These are phyloP conservation scores for Plectropomus leopardus DNA, from an alignment of 2,113 vertebrate species.

Conservation along the genomic window DNA sequence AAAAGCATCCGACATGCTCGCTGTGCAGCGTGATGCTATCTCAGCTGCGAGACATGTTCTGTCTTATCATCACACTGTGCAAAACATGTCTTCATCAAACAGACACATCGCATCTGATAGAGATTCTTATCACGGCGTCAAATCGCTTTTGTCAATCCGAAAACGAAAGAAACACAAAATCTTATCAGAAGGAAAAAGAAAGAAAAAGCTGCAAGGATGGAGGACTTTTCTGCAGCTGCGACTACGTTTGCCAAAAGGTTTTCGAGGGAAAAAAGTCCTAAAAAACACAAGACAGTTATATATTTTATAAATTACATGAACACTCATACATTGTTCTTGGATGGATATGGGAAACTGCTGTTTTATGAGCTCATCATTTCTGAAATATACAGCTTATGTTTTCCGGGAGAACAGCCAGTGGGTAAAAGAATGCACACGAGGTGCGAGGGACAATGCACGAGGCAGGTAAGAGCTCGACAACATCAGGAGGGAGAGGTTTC, in stretches of 20 bases:
- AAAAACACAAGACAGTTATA: not conserved
- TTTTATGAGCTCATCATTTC: not conserved
- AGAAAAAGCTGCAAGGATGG: not conserved
- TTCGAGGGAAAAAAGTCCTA: not conserved
- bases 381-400: not conserved
- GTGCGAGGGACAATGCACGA: too few species aligned
- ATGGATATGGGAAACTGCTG: not conserved
- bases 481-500: too few species aligned
- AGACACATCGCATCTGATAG: slow-evolving; percentile 18
- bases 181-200: not conserved
- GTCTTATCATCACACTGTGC: slow-evolving; percentile 39
- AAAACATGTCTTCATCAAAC: slow-evolving; percentile 31
- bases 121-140: slow-evolving; percentile 35
- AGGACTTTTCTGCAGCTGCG: not conserved
- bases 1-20: slow-evolving; percentile 42
- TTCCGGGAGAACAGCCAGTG: not conserved
- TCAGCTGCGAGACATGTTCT: slow-evolving; percentile 10
- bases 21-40: slow-evolving; percentile 43
- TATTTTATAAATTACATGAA: too few species aligned
- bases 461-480: too few species aligned
- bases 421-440: too few species aligned
- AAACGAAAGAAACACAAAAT: not conserved
- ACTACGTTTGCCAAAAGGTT: not conserved
- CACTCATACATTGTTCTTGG: too few species aligned
- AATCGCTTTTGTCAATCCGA: slow-evolving; percentile 1